Conservation (phyloP, 2,888 invertebrate species). For the Eristalis tenax region DNA sequence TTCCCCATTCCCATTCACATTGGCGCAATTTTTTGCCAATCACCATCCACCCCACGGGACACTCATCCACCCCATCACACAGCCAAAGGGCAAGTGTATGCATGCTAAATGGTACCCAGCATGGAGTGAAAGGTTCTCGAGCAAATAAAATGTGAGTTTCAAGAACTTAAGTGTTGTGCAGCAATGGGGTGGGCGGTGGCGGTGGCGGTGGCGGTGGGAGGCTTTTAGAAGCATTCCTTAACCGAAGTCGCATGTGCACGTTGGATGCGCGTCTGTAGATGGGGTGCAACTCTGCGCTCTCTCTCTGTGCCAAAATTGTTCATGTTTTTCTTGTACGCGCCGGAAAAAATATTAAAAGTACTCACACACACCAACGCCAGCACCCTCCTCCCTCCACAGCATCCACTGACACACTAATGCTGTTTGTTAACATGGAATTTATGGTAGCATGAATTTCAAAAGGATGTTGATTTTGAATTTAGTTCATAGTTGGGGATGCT, state of each 20-base stretch:
- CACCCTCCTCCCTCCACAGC: no score
- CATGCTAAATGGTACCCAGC: conserved; percentile 65
- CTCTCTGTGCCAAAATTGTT: conserved; percentile 6
- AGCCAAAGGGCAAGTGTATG: conserved; percentile 62
- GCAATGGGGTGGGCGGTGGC: not conserved
- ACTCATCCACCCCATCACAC: conserved; percentile 21
- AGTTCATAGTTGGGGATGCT: conserved; percentile 48
- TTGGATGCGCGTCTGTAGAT: conserved; percentile 2
- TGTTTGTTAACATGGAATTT: conserved; percentile 68
- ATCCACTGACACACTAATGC: conserved; percentile 26
- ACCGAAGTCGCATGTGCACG: conserved; percentile 17
- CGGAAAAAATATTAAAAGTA: conserved; percentile 47
- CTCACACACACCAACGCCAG: not conserved
- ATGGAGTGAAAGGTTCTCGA: conserved; percentile 44
- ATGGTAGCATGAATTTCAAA: conserved; percentile 63
- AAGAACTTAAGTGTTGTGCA: conserved; percentile 59
- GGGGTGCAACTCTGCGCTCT: not conserved
- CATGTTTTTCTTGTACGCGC: conserved; percentile 39
- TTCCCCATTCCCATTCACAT: not conserved
- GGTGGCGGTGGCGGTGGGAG: conserved; percentile 1
- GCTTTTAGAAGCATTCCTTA: conserved; percentile 26
- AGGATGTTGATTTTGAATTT: conserved; percentile 70
- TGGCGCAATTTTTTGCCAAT: conserved; percentile 60
- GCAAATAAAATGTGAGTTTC: conserved; percentile 63
- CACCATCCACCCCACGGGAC: conserved; percentile 37